Base-by-base conservation (phyloP, 2,797 vertebrate species). In the Fistularia tabacaria region DNA sequence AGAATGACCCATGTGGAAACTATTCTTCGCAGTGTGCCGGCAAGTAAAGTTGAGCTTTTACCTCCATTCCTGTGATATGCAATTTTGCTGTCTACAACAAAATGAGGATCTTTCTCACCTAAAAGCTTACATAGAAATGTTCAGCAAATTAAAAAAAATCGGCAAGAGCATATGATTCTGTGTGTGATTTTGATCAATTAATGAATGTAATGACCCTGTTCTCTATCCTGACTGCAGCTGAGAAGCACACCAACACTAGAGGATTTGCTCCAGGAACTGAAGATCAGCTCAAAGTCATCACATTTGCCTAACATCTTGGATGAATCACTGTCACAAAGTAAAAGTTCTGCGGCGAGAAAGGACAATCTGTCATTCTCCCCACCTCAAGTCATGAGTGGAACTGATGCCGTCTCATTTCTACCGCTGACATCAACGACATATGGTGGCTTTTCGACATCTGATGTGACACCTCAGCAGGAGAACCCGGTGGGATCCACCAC, bases 1-100 rank as follows among this genome's bases (percentile, higher is more conserved):
- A 77, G 79, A 52, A 72, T 86, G 74, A 54, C 73, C 36, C 54
- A 61, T 0, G 69, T 90, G 40, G 82, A 88, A 63, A 75, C 68
- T 11, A 71, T 89, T 57, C 73, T 89, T 3, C 71, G 83, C 36
- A 88, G 81, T 42, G 82, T 91, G 56, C 84, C 87, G 87, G 91
- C 91, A 75, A 66, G 38, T 51, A 1, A 43, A 40, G 8, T 3
- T 44, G 25, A 44, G 6, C 15, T 60, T 0, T 46, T 1, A 7
- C 47, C 37, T 36, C 38, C 8, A 3, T 1, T 43, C 10, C 11
- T 14, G 25, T 11, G 41, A n/a, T 8, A 14, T 13, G 6, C 11
- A 12, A 9, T 51, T 25, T 25, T 5, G 25, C 25, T 25, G 25
- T 25, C 25, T 25, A 25, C 25, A 25, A 25, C 2, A 5, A 25